Base-by-base conservation (phyloP, 2,888 invertebrate species). In the Melanostoma mellinum region DNA sequence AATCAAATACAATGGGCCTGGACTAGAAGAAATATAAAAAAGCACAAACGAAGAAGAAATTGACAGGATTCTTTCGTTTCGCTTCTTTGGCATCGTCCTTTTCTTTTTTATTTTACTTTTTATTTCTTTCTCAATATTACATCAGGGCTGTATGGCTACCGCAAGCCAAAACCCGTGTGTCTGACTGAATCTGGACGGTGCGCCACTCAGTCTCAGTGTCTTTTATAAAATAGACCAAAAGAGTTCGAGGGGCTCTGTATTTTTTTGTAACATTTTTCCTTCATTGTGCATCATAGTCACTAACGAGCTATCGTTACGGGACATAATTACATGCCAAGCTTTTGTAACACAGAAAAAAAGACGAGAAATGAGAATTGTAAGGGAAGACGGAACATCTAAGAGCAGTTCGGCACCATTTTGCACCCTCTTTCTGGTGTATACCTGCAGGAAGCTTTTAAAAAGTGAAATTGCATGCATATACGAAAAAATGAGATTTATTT, bases 371-470 rank as follows among this genome's bases (percentile, higher is more conserved):
- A 63, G 50, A 63, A 61, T 61, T 73, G 61, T 72, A 68, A 78
- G 79, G 74, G 71, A 84, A 84, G 71, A 84, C 71, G 69, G 73
- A 74, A 69, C 78, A 69, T 78, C 73, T 78, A 77, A 84, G 78
- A 84, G 53, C 53, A 78, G 68, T 52, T 63, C 69, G 44, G 69
- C 52, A 63, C 38, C 67, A 61, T 36, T 44, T 50, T 56, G 20
- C 30, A 42, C 78, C 50, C 56, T 55, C 52, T 36, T 63, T 63
- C 48, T 60, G 38, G 20, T 53, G 42, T 20, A 40, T 69, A 84
- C 84, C 84, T 84, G 84, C 84, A 84, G 84, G 84, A 79, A 84
- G 84, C 84, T 84, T 84, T 84, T 84, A 84, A 84, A 74, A 84
- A 69, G 74, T 74, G 84, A 79, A 84, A 79, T 71, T 84, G 79